Evolutionary conservation across 2,113 vertebrate genomes (phyloP).

Genomic region (Bolborhynchus lineola): DNA sequence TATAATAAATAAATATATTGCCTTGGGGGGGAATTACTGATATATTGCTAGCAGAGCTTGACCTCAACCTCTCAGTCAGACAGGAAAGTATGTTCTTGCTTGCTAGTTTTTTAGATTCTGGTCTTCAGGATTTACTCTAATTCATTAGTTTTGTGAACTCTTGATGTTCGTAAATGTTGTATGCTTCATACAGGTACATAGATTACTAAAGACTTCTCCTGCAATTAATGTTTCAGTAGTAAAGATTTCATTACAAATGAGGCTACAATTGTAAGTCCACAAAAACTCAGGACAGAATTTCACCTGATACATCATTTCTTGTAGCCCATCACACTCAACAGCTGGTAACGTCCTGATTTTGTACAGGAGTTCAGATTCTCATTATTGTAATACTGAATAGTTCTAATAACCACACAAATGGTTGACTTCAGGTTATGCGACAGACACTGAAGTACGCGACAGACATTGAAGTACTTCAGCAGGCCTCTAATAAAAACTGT

Average conservation of each 20-base stretch:
- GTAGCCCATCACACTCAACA: background rate
- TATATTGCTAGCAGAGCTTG: background rate
- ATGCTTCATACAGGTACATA: background rate
- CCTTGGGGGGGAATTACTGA: background rate
- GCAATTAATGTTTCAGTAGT: background rate
- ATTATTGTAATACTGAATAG: background rate
- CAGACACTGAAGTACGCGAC: background rate
- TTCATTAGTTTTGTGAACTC: background rate
- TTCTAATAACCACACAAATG: background rate
- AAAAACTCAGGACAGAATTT: background rate
- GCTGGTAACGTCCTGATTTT: background rate
- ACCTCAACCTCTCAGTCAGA: background rate
- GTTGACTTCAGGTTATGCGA: background rate
- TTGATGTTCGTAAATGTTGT: background rate
- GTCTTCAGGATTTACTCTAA: background rate
- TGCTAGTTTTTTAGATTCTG: background rate
- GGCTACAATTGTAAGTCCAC: background rate
- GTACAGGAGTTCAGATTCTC: background rate
- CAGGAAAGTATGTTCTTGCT: background rate
- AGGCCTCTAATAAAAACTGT: background rate
- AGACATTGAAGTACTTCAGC: background rate
- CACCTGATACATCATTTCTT: background rate
- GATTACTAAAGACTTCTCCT: background rate
- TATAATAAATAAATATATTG: background rate
- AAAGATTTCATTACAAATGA: background rate